phyloP scores from a whole-genome alignment of 1,140 invertebrate species.

The Mamestra configurata region DNA sequence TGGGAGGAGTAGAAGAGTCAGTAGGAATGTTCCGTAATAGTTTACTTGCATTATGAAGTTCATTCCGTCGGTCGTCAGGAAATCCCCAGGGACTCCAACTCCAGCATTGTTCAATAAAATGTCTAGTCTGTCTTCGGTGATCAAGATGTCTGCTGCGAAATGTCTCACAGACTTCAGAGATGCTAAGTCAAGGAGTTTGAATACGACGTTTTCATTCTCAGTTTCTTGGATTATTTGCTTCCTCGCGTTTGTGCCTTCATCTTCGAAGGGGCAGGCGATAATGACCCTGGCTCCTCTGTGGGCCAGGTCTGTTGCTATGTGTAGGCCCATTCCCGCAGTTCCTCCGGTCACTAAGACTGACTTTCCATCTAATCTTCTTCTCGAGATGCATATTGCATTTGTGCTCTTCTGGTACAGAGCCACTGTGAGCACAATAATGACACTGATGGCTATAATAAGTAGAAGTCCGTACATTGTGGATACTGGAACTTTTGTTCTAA shows the following conservation, averaged over 20 bases:
- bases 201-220: constrained; percentile 70
- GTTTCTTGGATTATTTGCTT: constrained; percentile 68
- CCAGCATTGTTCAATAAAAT: constrained; percentile 93
- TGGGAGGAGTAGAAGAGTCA: constrained; percentile 91
- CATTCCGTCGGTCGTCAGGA: constrained; percentile 89
- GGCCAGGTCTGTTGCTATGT: constrained; percentile 91
- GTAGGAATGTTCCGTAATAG: constrained; percentile 91
- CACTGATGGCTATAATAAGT: constrained; percentile 38
- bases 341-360: constrained; percentile 94
- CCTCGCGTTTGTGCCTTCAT: constrained; percentile 81
- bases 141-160: constrained; percentile 80
- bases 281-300: constrained; percentile 91
- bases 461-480: constrained; percentile 26
- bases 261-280: constrained; percentile 90
- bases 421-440: constrained; percentile 36
- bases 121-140: constrained; percentile 88
- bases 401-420: constrained; percentile 59
- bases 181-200: constrained; percentile 72
- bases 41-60: constrained; percentile 91
- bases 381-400: constrained; percentile 73
- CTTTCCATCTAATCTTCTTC: constrained; percentile 88
- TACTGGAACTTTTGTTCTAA: too few species aligned
- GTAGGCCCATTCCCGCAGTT: constrained; percentile 94
- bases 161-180: constrained; percentile 68
- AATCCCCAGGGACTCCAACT: constrained; percentile 83